A percentile compares a stretch with the other conserved stretches of the same genome.
Conservation (phyloP, 2,113 vertebrate species). For the Nothobranchius furzeri region DNA sequence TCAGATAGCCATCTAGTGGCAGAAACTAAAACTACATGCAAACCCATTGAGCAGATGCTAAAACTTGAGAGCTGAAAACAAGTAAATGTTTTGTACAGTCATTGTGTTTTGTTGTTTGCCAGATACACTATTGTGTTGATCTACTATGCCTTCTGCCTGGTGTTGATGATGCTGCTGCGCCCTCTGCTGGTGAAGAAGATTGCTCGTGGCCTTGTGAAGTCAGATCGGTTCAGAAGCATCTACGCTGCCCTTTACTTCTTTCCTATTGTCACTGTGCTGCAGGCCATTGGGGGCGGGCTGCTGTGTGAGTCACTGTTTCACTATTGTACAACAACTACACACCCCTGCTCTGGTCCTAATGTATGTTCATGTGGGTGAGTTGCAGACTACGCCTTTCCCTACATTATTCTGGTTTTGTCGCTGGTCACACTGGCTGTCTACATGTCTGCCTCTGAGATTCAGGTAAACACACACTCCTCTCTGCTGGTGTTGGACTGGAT, state of each 20-base stretch:
- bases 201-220: slow-evolving; percentile 93
- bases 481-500: neutral
- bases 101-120: neutral
- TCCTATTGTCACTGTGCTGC: slow-evolving; percentile 93
- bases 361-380: slow-evolving; percentile 15
- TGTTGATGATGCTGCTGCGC: slow-evolving; percentile 96
- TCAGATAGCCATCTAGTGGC: too few species aligned
- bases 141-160: slow-evolving; percentile 94
- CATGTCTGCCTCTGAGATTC: slow-evolving; percentile 97
- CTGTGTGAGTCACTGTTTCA: slow-evolving; percentile 84
- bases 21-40: too few species aligned
- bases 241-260: slow-evolving; percentile 98
- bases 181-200: slow-evolving; percentile 98
- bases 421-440: slow-evolving; percentile 95
- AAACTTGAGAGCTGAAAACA: too few species aligned
- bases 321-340: neutral
- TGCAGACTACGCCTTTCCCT: slow-evolving; percentile 96
- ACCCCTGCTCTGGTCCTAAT: too few species aligned
- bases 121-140: slow-evolving; percentile 98
- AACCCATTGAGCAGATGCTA: too few species aligned
- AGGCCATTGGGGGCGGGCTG: slow-evolving; percentile 94
- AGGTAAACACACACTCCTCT: slow-evolving; percentile 79
- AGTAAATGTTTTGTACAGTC: neutral
- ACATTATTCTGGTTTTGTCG: slow-evolving; percentile 94
- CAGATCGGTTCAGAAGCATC: slow-evolving; percentile 95